phyloP scores from a whole-genome alignment of 1,140 invertebrate genomes.

The Leptoteleia sp. region DNA sequence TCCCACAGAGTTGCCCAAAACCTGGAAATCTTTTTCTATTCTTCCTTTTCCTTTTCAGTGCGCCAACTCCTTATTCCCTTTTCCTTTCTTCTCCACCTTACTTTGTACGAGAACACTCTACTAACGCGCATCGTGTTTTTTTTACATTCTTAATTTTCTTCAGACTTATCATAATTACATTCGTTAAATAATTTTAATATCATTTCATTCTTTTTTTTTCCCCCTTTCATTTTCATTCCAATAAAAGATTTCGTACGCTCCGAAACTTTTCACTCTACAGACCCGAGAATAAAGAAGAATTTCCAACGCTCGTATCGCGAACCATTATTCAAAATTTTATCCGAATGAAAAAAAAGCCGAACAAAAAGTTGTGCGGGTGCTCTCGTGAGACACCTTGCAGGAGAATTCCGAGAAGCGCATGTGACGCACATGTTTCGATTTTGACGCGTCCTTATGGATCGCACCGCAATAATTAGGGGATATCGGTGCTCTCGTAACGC shows the following conservation, averaged over 20 bases:
- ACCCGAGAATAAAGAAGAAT: conserved; percentile 1
- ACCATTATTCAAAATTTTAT: not conserved
- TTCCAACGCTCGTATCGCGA: too few species aligned
- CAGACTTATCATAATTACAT: too few species aligned
- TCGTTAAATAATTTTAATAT: too few species aligned
- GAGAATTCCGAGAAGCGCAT: conserved; percentile 8
- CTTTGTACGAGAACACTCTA: too few species aligned
- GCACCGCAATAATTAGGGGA: conserved; percentile 38
- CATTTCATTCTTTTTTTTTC: too few species aligned
- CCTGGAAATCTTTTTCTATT: conserved; percentile 77
- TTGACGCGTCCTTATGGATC: conserved; percentile 43
- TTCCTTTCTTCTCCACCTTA: too few species aligned
- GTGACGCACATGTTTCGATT: conserved; percentile 27
- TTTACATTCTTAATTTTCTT: too few species aligned
- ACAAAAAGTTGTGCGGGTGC: not conserved
- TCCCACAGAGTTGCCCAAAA: conserved; percentile 78
- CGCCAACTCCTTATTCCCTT: too few species aligned
- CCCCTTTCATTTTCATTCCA: too few species aligned
- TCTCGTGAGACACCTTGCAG: conserved; percentile 23
- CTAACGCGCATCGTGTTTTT: too few species aligned
- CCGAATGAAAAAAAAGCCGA: not conserved
- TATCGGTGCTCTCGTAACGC: conserved; percentile 19
- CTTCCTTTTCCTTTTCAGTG: conserved; percentile 68
- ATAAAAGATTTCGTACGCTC: too few species aligned
- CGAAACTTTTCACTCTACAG: too few species aligned